Evolutionary conservation across 2,113 vertebrate species (phyloP).

Genomic region (Sphaerodactylus townsendi): DNA sequence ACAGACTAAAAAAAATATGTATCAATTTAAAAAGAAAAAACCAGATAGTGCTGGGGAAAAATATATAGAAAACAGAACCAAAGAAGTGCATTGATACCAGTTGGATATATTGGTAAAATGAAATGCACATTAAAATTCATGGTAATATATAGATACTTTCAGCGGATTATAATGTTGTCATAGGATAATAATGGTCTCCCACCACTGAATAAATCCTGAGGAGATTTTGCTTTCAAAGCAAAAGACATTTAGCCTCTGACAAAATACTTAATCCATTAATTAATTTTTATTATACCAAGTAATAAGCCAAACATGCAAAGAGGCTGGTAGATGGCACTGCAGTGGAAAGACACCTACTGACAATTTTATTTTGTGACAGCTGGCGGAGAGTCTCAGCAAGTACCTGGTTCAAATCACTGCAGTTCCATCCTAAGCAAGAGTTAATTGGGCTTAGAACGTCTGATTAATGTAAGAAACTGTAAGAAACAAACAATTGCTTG

Average conservation of each 20-base stretch:
- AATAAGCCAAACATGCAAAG: neutral
- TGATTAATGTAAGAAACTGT: too few species aligned
- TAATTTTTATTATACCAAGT: conserved; percentile 27
- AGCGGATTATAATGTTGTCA: conserved; percentile 39
- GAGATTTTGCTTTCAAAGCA: conserved; percentile 37
- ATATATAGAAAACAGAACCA: neutral
- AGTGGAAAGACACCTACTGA: neutral
- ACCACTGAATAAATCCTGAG: conserved; percentile 10
- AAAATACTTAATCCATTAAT: conserved; percentile 36
- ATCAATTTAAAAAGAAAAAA: neutral
- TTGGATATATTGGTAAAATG: neutral
- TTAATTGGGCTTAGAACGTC: too few species aligned
- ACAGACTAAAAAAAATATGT: neutral
- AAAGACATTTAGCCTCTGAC: conserved; percentile 21
- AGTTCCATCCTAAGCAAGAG: too few species aligned
- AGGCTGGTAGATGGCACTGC: neutral
- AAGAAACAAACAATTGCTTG: neutral
- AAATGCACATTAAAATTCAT: conserved; percentile 27
- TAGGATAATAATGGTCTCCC: conserved; percentile 7
- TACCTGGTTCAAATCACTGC: neutral
- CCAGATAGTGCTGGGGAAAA: neutral
- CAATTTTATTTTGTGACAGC: neutral
- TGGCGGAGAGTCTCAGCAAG: neutral
- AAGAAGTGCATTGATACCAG: neutral
- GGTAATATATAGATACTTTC: conserved; percentile 26